Evolutionary conservation across 2,888 invertebrate genomes (phyloP).

Genomic region (Fragum whitleyi): DNA sequence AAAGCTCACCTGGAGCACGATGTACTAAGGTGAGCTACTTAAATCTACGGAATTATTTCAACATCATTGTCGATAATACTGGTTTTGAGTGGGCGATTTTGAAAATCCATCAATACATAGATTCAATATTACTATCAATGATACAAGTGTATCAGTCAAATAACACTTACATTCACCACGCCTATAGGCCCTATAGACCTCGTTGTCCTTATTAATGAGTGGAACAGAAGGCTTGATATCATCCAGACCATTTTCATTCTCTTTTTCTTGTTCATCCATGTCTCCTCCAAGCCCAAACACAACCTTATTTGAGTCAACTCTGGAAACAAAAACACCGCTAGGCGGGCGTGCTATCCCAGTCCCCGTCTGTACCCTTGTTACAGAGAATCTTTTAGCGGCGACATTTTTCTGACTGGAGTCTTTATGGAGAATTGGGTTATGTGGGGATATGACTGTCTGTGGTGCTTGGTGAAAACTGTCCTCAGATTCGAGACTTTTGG

Average conservation of each 20-base stretch:
- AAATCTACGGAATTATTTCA: no score
- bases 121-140: no score
- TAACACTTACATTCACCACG: conserved; percentile 11
- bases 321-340: conserved; percentile 1
- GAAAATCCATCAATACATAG: no score
- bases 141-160: no score
- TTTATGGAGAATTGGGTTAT: not conserved
- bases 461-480: conserved; percentile 48
- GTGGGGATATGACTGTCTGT: conserved; percentile 47
- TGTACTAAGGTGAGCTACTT: no score
- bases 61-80: no score
- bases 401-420: not conserved
- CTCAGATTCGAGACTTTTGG: conserved; percentile 13
- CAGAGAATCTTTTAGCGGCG: conserved; percentile 37
- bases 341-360: not conserved
- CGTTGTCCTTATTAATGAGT: conserved; percentile 2
- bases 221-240: not conserved
- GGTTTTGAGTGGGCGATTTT: no score
- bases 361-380: conserved; percentile 5
- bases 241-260: conserved; percentile 20
- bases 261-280: not conserved
- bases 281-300: not conserved
- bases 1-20: no score
- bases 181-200: conserved; percentile 13
- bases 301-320: not conserved